Percentiles rank a stretch among this genome's conserved stretches.
Conservation (phyloP, 2,113 vertebrate genomes). For the Melierax canorus region DNA sequence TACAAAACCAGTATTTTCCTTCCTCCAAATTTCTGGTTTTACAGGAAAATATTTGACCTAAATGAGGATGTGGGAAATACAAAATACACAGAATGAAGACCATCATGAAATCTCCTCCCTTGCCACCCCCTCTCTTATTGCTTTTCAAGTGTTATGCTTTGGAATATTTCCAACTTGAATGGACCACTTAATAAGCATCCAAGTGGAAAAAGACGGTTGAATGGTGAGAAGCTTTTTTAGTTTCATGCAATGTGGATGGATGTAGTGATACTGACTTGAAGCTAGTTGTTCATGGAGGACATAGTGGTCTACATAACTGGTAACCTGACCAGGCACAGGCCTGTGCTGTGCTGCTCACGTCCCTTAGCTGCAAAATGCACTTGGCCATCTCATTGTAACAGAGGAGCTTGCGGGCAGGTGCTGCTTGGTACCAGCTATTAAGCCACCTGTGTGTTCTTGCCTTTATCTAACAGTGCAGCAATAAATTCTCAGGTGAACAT, state of each 20-base stretch:
- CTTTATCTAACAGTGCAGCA: background rate
- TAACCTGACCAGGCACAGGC: background rate
- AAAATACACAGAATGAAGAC: background rate
- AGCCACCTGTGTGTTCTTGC: background rate
- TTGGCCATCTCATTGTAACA: background rate
- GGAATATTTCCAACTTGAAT: background rate
- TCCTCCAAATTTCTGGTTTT: background rate
- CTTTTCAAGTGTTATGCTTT: background rate
- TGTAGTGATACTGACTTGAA: background rate
- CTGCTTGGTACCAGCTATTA: accelerated
- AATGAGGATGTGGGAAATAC: background rate
- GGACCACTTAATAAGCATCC: background rate
- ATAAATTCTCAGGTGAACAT: background rate
- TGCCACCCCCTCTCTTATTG: background rate
- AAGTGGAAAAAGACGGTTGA: background rate
- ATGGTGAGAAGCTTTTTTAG: background rate
- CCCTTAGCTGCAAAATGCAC: background rate
- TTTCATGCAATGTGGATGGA: background rate
- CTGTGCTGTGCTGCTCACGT: background rate
- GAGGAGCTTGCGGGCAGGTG: background rate
- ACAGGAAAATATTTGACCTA: background rate
- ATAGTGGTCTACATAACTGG: background rate
- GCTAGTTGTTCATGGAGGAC: background rate
- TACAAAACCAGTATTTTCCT: background rate
- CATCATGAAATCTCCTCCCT: accelerated